These are phyloP conservation scores for Seriola rivoliana DNA, from an alignment of 2,113 vertebrate genomes.

Conservation along the genomic window DNA sequence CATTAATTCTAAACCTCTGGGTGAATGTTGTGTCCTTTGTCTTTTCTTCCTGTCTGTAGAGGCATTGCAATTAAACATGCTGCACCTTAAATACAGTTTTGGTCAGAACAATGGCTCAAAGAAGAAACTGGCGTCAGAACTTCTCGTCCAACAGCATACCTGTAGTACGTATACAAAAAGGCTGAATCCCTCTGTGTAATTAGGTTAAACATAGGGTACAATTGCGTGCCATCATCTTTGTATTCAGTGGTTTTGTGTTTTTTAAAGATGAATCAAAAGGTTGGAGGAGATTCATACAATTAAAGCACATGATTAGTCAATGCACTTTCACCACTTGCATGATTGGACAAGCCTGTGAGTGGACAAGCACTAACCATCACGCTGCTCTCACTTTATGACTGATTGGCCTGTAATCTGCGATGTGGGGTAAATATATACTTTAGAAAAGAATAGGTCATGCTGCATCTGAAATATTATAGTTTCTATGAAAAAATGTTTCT, in stretches of 20 bases:
- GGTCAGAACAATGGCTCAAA: slow-evolving; percentile 51
- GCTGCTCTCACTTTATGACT: neutral
- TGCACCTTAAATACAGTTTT: slow-evolving; percentile 45
- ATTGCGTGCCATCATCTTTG: slow-evolving; percentile 57
- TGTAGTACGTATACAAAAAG: slow-evolving; percentile 57
- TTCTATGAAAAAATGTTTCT: neutral
- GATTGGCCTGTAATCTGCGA: neutral
- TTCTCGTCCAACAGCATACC: slow-evolving; percentile 38
- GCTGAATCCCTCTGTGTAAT: slow-evolving; percentile 48
- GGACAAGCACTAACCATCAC: neutral
- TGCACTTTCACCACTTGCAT: neutral
- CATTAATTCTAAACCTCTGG: neutral
- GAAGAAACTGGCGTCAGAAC: slow-evolving; percentile 37
- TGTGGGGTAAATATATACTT: neutral
- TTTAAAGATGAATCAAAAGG: slow-evolving; percentile 26
- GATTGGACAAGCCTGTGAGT: neutral
- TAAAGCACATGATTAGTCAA: slow-evolving; percentile 31
- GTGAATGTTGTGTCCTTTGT: slow-evolving; percentile 14
- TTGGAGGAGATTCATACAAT: slow-evolving; percentile 38
- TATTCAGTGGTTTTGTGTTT: slow-evolving; percentile 49
- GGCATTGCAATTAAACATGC: slow-evolving; percentile 23
- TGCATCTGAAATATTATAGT: neutral
- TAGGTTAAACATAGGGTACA: slow-evolving; percentile 53
- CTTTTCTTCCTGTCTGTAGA: slow-evolving; percentile 15
- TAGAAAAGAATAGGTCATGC: neutral